Evolutionary conservation across 2,888 invertebrate genomes (phyloP), one percentile per base, ranked within the genome.

Genomic region (Tetranychus truncatus): DNA sequence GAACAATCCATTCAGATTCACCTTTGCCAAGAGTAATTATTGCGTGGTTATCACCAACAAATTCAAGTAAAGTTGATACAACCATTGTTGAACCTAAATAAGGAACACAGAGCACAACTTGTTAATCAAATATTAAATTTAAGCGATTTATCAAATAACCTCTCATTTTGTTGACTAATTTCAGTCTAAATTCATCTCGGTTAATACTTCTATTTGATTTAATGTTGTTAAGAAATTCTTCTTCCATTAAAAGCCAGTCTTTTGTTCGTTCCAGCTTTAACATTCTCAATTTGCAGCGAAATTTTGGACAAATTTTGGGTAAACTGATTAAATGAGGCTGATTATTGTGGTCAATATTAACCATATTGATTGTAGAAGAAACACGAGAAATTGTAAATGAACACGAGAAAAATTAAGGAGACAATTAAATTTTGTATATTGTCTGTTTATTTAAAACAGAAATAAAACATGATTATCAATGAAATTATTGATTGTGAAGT

Each of bases 1-100:
- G 95, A 78, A 99, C 99, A 83, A 99, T 99, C 84, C 99, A 99
- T 83, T 99, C 99, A 80, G 95, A 95, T 75, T 99, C 99, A 20
- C 11, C 20, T 11, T 20, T 18, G 1, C 69, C 69, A n/a, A 69
- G 11, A 11, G 24, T 69, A 8, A 69, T 69, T 11, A 69, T 24
- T 24, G 69, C 69, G 11, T 24, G 20, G 20, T 24, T 21, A 3
- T 2, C 9, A 8, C 69, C 69, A 21, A 69, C 20, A 11, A 69
- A 20, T 69, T 69, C 69, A 9, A 24, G 69, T 24, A 69, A 24
- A 11, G n/a, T 69, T 20, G 24, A 24, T 20, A 69, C 69, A 24
- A 24, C 20, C 69, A 69, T 5, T 8, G 69, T 18, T 11, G 69
- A 69, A 1, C 55, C 55, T 55, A 55, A 55, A 55, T 55, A 55